Conservation (phyloP, 2,888 invertebrate species). For the Drosophila colorata region DNA sequence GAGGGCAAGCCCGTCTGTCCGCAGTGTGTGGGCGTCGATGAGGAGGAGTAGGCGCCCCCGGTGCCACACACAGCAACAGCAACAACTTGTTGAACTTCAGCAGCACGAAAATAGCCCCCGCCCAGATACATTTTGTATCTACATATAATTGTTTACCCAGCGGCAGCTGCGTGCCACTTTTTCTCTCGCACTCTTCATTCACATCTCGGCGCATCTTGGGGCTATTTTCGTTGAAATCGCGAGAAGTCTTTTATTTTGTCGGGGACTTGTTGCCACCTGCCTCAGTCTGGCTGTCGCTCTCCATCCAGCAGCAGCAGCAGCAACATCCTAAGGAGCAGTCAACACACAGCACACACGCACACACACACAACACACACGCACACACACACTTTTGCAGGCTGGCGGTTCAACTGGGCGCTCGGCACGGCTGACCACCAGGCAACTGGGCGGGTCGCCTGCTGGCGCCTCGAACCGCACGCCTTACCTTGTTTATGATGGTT, state of each 20-base stretch:
- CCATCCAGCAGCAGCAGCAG: constrained; percentile 15
- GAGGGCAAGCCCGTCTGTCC: constrained; percentile 98
- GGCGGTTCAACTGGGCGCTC: constrained; percentile 5
- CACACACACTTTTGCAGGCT: constrained; percentile 4
- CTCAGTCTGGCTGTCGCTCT: neutral
- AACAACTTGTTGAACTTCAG: constrained; percentile 65
- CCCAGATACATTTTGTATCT: constrained; percentile 41
- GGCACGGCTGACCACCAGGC: constrained; percentile 37
- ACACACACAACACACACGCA: constrained; percentile 17
- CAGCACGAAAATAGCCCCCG: constrained; percentile 63
- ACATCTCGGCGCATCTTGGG: constrained; percentile 17
- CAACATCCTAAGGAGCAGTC: constrained; percentile 22
- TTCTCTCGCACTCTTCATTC: constrained; percentile 24
- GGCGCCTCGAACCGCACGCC: constrained; percentile 24
- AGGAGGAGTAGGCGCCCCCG: constrained; percentile 88
- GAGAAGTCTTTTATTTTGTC: constrained; percentile 15
- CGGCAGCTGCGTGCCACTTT: constrained; percentile 62
- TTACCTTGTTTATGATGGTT: constrained; percentile 30
- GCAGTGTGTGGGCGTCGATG: constrained; percentile 95
- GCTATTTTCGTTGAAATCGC: constrained; percentile 77
- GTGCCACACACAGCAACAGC: neutral
- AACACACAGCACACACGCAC: constrained; percentile 18
- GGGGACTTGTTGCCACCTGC: constrained; percentile 17
- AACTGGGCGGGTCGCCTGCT: constrained; percentile 46
- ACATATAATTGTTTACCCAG: constrained; percentile 28